phyloP scores from a whole-genome alignment of 2,113 vertebrate genomes.

The Macquaria australasica region DNA sequence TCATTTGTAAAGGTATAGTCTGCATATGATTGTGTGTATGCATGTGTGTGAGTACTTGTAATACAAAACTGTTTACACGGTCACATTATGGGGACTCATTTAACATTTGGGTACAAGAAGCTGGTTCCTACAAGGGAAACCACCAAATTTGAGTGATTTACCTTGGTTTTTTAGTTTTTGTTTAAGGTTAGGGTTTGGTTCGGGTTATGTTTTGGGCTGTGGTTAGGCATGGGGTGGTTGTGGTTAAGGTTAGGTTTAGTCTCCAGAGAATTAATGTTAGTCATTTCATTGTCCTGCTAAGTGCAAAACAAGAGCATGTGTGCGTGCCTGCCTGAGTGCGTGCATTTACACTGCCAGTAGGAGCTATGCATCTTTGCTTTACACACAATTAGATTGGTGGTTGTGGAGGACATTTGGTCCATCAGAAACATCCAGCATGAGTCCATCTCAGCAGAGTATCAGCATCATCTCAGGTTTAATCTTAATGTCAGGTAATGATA shows the following conservation, averaged over 20 bases:
- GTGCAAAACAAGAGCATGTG: slow-evolving; percentile 17
- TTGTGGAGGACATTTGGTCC: background rate
- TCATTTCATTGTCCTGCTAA: background rate
- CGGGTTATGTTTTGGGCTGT: background rate
- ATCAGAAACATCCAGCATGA: slow-evolving; percentile 68
- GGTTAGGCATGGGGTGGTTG: background rate
- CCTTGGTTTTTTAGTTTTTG: background rate
- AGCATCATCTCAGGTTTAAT: slow-evolving; percentile 55
- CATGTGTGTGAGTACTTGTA: background rate
- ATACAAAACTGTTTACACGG: background rate
- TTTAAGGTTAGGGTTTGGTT: background rate
- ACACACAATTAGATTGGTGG: background rate
- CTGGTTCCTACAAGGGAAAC: background rate
- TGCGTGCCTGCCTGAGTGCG: background rate
- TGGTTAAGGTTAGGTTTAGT: background rate
- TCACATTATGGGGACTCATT: background rate
- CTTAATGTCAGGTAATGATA: slow-evolving; percentile 77
- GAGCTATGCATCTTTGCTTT: background rate
- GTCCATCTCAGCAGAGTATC: background rate
- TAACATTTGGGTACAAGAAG: background rate
- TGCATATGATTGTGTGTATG: too few species aligned
- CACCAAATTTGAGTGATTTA: background rate
- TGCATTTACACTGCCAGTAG: background rate
- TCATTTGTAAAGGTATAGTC: background rate
- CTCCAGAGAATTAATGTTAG: slow-evolving; percentile 24